Evolutionary conservation across 2,113 vertebrate species (phyloP), one percentile per base, ranked within the genome.

Genomic region (Ascaphus truei): DNA sequence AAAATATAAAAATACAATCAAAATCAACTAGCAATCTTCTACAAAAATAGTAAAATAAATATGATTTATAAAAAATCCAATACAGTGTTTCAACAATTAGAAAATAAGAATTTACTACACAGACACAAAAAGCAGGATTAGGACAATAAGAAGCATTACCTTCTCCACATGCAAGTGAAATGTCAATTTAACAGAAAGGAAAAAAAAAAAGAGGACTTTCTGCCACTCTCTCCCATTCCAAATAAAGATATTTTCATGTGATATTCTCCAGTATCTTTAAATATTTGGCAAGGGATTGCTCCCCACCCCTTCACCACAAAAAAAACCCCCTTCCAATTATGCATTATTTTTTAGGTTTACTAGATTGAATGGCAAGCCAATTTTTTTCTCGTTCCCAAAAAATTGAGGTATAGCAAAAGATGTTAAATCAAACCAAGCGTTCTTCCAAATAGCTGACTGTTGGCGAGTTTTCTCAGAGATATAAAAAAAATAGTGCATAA

Each of bases 11-110:
- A 98, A 98, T 97, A 98, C 94, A 95, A 94, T 97, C 89, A 94
- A 96, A 95, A 95, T 92, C 91, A 96, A 93, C 88, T 89, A 79
- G 86, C 83, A 89, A 93, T 93, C 85, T 89, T 91, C 94, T 98
- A 98, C 93, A 98, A 99, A 98, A 97, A 98, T 96, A 98, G 92
- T 93, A 93, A 98, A 98, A 98, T 96, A 98, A 98, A 98, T 97
- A 96, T 93, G 92, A 96, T 96, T 92, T 93, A 92, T 94, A 93
- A 87, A 88, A 90, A 90, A 84, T 88, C 83, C 81, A 93, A 94
- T 87, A 89, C 92, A 96, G 93, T 94, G 93, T 94, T n/a, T 93
- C 73, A 93, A 94, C 89, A 90, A 82, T 87, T 90, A 91, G 85
- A 92, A 93, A 93, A 89, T 80, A 92, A 87, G 83, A 91, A 91